A percentile compares a stretch with the other conserved stretches of the same genome.
Conservation (phyloP, 1,140 invertebrate species). For the Thrips palmi region DNA sequence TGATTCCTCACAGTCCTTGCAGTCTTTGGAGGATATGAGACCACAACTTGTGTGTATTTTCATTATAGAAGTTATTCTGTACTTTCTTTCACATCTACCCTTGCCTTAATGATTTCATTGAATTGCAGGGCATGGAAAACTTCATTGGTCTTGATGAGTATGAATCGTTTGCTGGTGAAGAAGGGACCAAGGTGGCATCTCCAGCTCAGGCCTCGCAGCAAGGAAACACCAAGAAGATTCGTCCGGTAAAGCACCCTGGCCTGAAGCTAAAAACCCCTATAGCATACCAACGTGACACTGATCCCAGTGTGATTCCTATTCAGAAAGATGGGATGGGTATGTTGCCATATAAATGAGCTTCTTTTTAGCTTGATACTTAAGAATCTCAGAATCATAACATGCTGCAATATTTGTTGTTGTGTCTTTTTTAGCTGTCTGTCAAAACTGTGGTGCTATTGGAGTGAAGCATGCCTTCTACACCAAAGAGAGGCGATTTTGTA, state of each 20-base stretch:
- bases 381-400: no score
- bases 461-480: conserved; percentile 82
- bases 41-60: conserved; percentile 13
- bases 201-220: conserved; percentile 29
- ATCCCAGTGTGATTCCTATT: conserved; percentile 58
- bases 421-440: conserved; percentile 55
- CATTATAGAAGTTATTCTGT: conserved; percentile 15
- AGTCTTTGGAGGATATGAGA: conserved; percentile 9
- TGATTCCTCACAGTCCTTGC: conserved; percentile 25
- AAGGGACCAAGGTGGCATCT: conserved; percentile 9
- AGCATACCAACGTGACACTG: conserved; percentile 58
- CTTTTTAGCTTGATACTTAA: no score
- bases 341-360: conserved; percentile 17
- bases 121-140: conserved; percentile 15
- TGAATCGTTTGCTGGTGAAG: conserved; percentile 15
- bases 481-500: conserved; percentile 61
- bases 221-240: conserved; percentile 41
- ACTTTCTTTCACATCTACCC: conserved; percentile 7
- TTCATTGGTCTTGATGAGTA: conserved; percentile 18
- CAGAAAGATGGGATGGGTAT: conserved; percentile 67
- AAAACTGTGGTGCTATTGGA: conserved; percentile 73
- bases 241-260: conserved; percentile 53
- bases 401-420: no score
- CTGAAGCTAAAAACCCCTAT: conserved; percentile 59
- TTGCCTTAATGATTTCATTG: neutral